Base-by-base conservation (phyloP, 2,888 invertebrate genomes). In the Thymelicus acteon region DNA sequence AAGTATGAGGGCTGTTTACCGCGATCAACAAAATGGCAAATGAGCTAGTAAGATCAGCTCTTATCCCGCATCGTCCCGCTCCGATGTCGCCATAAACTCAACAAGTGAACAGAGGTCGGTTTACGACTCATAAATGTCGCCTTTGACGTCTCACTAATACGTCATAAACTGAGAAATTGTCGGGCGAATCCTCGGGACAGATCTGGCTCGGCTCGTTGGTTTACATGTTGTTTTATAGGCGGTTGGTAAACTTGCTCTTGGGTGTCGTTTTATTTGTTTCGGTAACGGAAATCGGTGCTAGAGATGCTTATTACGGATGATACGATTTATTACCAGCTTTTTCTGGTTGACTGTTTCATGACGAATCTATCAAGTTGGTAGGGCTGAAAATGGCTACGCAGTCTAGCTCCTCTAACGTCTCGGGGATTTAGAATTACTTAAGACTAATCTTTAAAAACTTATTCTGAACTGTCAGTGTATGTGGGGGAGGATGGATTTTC, bases 91-190 rank as follows among this genome's bases (percentile, higher is more conserved):
- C 81, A 77, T 86, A 85, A 87, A 88, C 86, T 90, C 91, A 91
- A 91, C 91, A 91, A 91, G 91, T 91, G 91, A 87, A 83, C 88
- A 89, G 89, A 89, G 88, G 88, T 84, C 85, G 84, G 77, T 90
- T 91, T 91, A 91, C 84, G 88, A 86, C 80, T 80, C 83, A 82
- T 91, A 91, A 91, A 91, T 81, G 87, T 88, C 84, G 85, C 85
- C 77, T 80, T 80, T 86, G 88, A 88, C 91, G 84, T 87, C 91
- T 91, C 86, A 91, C 90, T 91, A 89, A 89, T 90, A 89, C 87
- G 86, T 90, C 90, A 91, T 91, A 90, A 90, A 90, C 76, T 80
- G 80, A 72, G 74, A 82, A 81, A 82, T 82, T 76, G 81, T 78
- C 74, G 77, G 79, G 78, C 74, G 79, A 78, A 79, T 80, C 79